A percentile compares a stretch with the other conserved stretches of the same genome.
phyloP scores from a whole-genome alignment of 2,888 invertebrate species.

The Eupithecia vulgata region DNA sequence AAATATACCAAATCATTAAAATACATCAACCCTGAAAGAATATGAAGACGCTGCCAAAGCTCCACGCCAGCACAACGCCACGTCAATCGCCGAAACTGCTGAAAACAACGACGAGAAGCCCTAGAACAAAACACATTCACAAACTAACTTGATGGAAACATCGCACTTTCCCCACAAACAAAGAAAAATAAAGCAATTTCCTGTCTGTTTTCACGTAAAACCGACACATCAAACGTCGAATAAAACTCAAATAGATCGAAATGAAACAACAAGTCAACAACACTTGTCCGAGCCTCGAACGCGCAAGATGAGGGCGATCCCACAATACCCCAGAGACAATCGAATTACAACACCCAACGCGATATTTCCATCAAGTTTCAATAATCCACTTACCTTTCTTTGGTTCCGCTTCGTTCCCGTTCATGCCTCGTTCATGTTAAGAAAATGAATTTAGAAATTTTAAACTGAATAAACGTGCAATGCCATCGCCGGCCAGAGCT shows the following conservation, averaged over 20 bases:
- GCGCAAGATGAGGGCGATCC: conserved; percentile 64
- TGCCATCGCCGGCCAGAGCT: conserved; percentile 77
- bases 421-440: conserved; percentile 41
- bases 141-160: conserved; percentile 22
- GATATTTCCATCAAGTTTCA: conserved; percentile 35
- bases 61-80: not conserved
- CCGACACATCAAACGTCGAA: conserved; percentile 51
- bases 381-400: conserved; percentile 63
- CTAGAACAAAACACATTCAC: conserved; percentile 3
- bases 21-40: not conserved
- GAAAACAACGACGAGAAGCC: conserved; percentile 1
- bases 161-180: conserved; percentile 42
- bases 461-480: conserved; percentile 63
- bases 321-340: conserved; percentile 69
- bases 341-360: conserved; percentile 60
- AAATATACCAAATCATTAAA: not conserved
- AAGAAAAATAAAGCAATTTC: conserved; percentile 22
- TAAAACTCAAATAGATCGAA: conserved; percentile 67
- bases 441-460: conserved; percentile 58
- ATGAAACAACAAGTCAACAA: conserved; percentile 78
- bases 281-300: conserved; percentile 71
- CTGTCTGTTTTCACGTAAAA: conserved; percentile 24
- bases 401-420: conserved; percentile 30
- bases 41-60: not conserved
- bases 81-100: not conserved